Evolutionary conservation across 2,797 vertebrate genomes (phyloP), one percentile per base, ranked within the genome.

Genomic region (Nyctibius grandis): DNA sequence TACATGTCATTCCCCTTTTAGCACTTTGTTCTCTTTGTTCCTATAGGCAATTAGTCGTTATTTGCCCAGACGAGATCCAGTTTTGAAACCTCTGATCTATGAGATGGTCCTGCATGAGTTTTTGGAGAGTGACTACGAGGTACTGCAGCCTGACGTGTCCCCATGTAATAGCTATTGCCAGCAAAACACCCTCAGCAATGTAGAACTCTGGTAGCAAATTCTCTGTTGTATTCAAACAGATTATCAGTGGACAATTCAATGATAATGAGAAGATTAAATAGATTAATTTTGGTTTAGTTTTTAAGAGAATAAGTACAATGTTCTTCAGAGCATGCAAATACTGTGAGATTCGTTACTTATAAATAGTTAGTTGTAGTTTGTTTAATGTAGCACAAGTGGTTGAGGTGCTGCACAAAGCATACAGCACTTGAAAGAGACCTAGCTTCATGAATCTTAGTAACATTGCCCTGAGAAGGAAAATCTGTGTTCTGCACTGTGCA

Each of bases 91-190:
- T 38, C 98, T 99, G 87, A 99, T 99, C 97, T 99, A 99, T 50
- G 99, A 99, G 98, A 99, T 99, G 99, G 99, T 99, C 97, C 96
- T 99, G 79, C 99, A 99, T 28, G 99, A 99, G 72, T 99, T 99
- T 97, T 98, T 99, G 96, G 99, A 99, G 98, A 99, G 98, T 50
- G 99, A 99, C 97, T 99, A 99, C 33, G 99, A 99, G 98, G 99
- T 99, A 98, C 12, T 51, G 12, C 26, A 75, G 47, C 89, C 68
- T 68, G 8, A 64, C 4, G 0, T 50, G 19, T 61, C 44, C n/a
- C n/a, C 4, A 5, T 57, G 15, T 83, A 21, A 20, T 70, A 60
- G 34, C 57, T 72, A 8, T 21, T 63, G 56, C 36, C 31, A 91
- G 47, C 33, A 44, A 77, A 77, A 87, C 53, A 56, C 21, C 25